Evolutionary conservation across 2,797 vertebrate species (phyloP), one percentile per base, ranked within the genome.

Genomic region (Rhinoraja longicauda): DNA sequence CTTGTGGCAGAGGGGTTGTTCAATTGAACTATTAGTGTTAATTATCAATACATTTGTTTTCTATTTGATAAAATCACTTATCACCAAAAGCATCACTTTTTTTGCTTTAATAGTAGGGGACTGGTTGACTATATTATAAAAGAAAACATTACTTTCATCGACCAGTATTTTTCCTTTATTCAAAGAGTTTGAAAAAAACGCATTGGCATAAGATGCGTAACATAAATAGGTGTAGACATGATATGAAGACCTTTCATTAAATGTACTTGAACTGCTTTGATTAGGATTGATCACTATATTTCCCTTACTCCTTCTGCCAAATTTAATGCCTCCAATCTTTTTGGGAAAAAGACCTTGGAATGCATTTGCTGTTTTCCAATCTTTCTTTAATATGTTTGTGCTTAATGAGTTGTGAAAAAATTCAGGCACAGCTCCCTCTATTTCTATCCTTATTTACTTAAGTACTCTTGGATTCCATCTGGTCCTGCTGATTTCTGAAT

Each of bases 401-500:
- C 72, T 73, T 92, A 92, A 73, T 57, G 45, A 72, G 36, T 39
- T 57, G 13, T 75, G 70, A 53, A 92, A 73, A 73, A 73, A 73
- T 3, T 57, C 84, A 88, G 62, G 17, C 59, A 36, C n/a, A 67
- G 59, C 82, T 67, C 21, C 1, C 84, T 9, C n/a, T 59, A 53
- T 2, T 73, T 91, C 70, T 73, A 53, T 26, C 24, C 90, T 92
- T 24, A 73, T 92, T 91, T 92, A 29, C 67, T 73, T 53, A 92
- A 92, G 70, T 92, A 73, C 90, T 92, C 39, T 75, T 53, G 0
- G 36, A 45, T 73, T 53, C 84, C 84, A 88, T 88, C 84, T 88
- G 84, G 59, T 88, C 84, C 84, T 67, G 84, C 59, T 88, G 84
- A 88, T 64, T 67, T 67, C 32, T 86, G 82, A 88, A 88, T 64